phyloP scores from a whole-genome alignment of 1,140 invertebrate genomes.

The Bombus fervidus region DNA sequence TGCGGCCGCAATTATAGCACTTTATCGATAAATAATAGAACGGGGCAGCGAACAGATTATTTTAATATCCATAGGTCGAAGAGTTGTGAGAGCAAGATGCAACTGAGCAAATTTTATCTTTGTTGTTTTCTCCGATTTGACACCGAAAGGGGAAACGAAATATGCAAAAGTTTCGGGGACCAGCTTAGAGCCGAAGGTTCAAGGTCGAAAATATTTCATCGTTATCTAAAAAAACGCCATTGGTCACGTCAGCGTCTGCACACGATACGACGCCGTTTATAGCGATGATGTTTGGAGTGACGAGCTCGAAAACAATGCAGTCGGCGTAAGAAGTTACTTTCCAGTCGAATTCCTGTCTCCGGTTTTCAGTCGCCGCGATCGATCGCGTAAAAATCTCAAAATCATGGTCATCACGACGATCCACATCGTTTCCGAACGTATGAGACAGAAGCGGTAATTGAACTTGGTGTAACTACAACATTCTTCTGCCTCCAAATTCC shows the following conservation, averaged over 20 bases:
- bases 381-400: too few species aligned
- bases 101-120: neutral
- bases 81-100: neutral
- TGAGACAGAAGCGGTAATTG: too few species aligned
- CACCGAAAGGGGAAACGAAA: neutral
- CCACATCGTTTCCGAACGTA: too few species aligned
- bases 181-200: neutral
- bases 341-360: neutral
- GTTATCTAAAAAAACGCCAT: constrained; percentile 23
- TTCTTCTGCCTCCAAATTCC: too few species aligned
- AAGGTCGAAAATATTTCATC: constrained; percentile 32
- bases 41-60: neutral
- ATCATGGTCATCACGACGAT: too few species aligned
- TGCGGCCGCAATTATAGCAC: neutral
- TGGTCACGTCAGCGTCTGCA: constrained; percentile 24
- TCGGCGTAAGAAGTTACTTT: neutral
- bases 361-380: neutral
- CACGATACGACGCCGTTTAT: constrained; percentile 36
- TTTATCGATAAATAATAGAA: constrained; percentile 1
- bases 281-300: constrained; percentile 40
- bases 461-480: too few species aligned
- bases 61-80: constrained; percentile 7
- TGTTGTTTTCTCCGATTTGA: neutral
- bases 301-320: constrained; percentile 28
- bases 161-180: neutral